These are phyloP conservation scores for Carlito syrichta DNA, from an alignment of 2,113 vertebrate genomes.

Conservation along the genomic window DNA sequence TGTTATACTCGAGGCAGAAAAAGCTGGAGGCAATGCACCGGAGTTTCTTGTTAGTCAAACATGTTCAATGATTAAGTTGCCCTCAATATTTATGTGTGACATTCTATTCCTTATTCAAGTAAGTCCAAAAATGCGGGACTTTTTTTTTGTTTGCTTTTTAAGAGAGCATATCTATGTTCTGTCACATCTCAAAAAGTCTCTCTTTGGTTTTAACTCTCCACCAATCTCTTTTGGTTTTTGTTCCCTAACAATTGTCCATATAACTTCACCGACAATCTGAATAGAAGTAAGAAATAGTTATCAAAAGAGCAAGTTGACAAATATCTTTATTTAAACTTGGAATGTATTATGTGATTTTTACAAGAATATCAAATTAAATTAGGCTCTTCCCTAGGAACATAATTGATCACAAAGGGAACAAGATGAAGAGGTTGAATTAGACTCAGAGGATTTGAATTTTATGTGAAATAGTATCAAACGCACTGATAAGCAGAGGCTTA, in stretches of 20 bases:
- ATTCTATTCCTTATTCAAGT: not conserved
- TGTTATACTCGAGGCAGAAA: not conserved
- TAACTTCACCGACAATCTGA: not conserved
- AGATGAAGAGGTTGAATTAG: not conserved
- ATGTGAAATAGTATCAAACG: not conserved
- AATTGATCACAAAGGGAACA: not conserved
- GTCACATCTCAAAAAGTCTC: not conserved
- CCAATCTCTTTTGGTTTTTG: not conserved
- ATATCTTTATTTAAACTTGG: not conserved
- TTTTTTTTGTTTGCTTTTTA: no score
- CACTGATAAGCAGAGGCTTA: not conserved
- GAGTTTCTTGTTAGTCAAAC: not conserved
- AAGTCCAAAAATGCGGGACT: not conserved
- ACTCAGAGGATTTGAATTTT: not conserved
- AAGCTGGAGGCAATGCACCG: not conserved
- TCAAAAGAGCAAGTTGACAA: not conserved
- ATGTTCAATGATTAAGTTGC: not conserved
- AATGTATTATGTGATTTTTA: not conserved
- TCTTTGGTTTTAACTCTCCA: not conserved
- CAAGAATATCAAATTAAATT: not conserved
- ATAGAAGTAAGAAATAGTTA: not conserved
- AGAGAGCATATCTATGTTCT: not conserved
- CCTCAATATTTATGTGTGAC: not conserved
- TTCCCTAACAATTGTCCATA: not conserved
- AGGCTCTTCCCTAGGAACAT: not conserved